Base-by-base conservation (phyloP, 2,113 vertebrate species). In the Lota lota region DNA sequence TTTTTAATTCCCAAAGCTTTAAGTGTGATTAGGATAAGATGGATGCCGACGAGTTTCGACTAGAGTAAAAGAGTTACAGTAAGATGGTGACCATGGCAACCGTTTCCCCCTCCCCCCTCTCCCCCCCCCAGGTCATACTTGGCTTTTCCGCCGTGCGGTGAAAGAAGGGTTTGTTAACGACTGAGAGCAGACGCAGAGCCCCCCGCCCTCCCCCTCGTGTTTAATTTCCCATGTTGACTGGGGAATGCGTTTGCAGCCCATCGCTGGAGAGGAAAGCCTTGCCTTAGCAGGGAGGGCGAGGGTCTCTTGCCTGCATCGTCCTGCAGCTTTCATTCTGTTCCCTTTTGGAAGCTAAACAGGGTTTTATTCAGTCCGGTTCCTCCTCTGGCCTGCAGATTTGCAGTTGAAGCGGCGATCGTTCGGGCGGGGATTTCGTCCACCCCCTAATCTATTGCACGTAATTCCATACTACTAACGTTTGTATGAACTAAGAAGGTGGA, bases 311-410 rank as follows among this genome's bases (percentile, higher is more conserved):
- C 77, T 72, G 61, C 20, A 63, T 79, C 64, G 33, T 40, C 66
- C 51, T 66, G 71, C 59, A 63, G 47, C 59, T 76, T 69, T 60
- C 71, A 80, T 79, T 75, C n/a, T 71, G 66, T 76, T 84, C 74
- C 71, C 68, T 75, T 77, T 72, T 61, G 73, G 71, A 81, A 80
- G 68, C 40, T 70, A 69, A 85, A 80, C 79, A 70, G 66, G 75
- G 73, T 63, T 22, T 77, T 57, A 24, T 65, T 66, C 64, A 50
- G 59, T 22, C 68, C 61, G 22, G 22, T 33, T 58, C 8, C 15
- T 2, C 51, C n/a, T 33, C 51, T 14, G 22, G 63, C 14, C 47
- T 22, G 19, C 11, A 15, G 47, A 22, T 19, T 47, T 3, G 28
- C 33, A 63, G 17, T 40, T 15, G 12, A 51, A 50, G 2, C 4